These are phyloP conservation scores for Sphenopsis melanotis DNA, from an alignment of 2,797 vertebrate genomes.

Conservation along the genomic window DNA sequence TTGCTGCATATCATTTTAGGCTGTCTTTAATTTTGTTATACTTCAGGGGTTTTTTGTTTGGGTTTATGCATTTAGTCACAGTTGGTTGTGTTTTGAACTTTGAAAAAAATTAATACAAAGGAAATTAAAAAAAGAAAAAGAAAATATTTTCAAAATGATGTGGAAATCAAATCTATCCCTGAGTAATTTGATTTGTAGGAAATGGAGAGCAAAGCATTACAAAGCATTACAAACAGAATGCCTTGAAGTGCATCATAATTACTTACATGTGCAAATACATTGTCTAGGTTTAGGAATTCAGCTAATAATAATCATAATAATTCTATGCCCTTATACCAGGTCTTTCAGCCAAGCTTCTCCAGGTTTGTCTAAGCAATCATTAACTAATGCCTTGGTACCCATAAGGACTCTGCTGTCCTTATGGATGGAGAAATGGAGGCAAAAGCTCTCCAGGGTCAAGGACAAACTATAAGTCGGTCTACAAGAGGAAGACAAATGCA, in stretches of 20 bases:
- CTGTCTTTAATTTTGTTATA: slow-evolving; percentile 78
- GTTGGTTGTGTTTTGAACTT: slow-evolving; percentile 78
- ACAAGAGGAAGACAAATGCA: neutral
- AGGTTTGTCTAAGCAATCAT: neutral
- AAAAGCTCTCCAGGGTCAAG: neutral
- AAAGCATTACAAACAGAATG: slow-evolving; percentile 78
- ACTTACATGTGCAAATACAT: slow-evolving; percentile 80
- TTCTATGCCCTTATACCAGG: slow-evolving; percentile 10
- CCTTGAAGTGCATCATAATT: slow-evolving; percentile 80
- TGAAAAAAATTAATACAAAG: slow-evolving; percentile 78
- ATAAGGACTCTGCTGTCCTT: neutral
- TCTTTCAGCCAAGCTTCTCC: slow-evolving; percentile 6
- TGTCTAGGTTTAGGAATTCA: slow-evolving; percentile 70
- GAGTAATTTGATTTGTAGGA: slow-evolving; percentile 81
- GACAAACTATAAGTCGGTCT: neutral
- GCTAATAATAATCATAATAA: slow-evolving; percentile 65
- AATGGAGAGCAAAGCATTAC: slow-evolving; percentile 80
- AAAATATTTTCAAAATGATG: slow-evolving; percentile 82
- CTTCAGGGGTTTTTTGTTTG: slow-evolving; percentile 72
- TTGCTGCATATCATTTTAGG: slow-evolving; percentile 67
- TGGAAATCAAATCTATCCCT: slow-evolving; percentile 80
- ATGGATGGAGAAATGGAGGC: neutral
- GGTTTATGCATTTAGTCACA: slow-evolving; percentile 79
- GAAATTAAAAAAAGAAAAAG: slow-evolving; percentile 79
- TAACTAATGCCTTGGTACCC: neutral